A percentile compares a stretch with the other conserved stretches of the same genome.
Evolutionary conservation across 2,888 invertebrate species (phyloP).

Genomic region (Polylopha cassiicola): DNA sequence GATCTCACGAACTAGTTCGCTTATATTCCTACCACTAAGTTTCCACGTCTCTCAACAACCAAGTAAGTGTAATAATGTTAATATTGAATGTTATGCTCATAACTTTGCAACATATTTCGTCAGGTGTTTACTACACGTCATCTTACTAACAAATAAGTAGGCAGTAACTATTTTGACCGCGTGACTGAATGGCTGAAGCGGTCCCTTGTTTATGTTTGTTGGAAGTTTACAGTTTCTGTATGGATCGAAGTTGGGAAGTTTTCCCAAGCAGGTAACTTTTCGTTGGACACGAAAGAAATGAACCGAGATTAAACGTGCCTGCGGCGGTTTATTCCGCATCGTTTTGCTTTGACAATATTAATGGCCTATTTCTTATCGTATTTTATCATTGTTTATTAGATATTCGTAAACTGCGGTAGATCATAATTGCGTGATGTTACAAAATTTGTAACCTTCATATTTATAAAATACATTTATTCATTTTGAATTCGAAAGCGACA

Average conservation of each 20-base stretch:
- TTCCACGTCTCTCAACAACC: too few species aligned
- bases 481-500: too few species aligned
- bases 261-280: conserved; percentile 32
- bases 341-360: conserved; percentile 12
- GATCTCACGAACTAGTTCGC: too few species aligned
- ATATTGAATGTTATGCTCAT: too few species aligned
- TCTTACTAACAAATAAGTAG: conserved; percentile 28
- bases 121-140: too few species aligned
- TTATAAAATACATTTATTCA: too few species aligned
- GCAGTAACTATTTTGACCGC: conserved; percentile 25
- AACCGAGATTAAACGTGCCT: conserved; percentile 23
- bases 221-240: conserved; percentile 34
- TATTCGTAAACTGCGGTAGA: too few species aligned
- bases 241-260: conserved; percentile 35
- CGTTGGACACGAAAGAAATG: conserved; percentile 23
- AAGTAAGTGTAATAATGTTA: too few species aligned
- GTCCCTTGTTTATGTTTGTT: conserved; percentile 38
- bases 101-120: too few species aligned
- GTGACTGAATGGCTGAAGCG: conserved; percentile 29
- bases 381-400: conserved; percentile 12
- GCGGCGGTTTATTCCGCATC: conserved; percentile 16
- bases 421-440: too few species aligned
- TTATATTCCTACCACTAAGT: too few species aligned
- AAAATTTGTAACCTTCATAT: too few species aligned
- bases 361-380: conserved; percentile 18